phyloP scores from a whole-genome alignment of 2,113 vertebrate species.

The Channa maculata region DNA sequence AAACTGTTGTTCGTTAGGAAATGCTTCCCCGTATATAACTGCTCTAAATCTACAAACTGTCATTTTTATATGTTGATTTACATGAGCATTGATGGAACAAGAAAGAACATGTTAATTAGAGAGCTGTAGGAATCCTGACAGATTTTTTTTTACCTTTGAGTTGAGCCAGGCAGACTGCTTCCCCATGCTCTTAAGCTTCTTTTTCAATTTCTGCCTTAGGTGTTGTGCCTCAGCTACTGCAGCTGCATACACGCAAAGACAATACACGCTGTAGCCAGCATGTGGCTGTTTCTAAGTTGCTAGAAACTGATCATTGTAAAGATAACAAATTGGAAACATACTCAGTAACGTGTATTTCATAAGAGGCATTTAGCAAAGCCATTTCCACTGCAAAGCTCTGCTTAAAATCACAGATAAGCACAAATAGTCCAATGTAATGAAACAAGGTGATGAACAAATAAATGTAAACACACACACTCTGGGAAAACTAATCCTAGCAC shows the following conservation, averaged over 20 bases:
- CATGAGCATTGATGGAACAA: too few species aligned
- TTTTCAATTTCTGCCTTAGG: background rate
- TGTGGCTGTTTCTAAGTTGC: too few species aligned
- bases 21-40: background rate
- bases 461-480: background rate
- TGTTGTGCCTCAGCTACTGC: background rate
- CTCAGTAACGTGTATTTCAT: too few species aligned
- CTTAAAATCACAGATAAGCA: too few species aligned
- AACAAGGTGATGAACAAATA: too few species aligned
- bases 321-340: too few species aligned
- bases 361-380: too few species aligned
- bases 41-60: background rate
- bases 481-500: background rate
- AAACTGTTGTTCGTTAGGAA: background rate
- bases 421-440: too few species aligned
- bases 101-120: too few species aligned
- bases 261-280: background rate
- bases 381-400: too few species aligned
- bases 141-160: background rate
- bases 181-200: background rate
- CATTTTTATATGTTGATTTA: background rate
- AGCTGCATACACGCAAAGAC: background rate
- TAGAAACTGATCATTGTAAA: too few species aligned
- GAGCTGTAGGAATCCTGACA: background rate
- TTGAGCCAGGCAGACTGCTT: background rate